Conservation (phyloP, 2,888 invertebrate genomes). For the Phaedon cochleariae region DNA sequence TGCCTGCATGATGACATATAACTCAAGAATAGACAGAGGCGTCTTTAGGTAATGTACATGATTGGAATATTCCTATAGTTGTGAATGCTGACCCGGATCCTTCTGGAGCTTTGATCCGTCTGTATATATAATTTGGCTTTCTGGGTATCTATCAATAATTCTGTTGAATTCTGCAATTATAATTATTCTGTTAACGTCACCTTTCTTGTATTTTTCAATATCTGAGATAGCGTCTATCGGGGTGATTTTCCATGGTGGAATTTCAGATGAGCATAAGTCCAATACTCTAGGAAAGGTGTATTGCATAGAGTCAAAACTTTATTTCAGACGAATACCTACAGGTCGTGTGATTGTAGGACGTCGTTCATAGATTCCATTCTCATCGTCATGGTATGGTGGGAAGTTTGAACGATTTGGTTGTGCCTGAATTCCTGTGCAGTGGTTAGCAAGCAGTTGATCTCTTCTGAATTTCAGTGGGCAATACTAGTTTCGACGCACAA, state of each 20-base stretch:
- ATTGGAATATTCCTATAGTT: background rate
- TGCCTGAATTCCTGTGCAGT: background rate
- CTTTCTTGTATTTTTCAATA: no score
- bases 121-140: no score
- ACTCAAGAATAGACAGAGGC: background rate
- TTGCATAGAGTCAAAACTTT: background rate
- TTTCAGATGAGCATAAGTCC: background rate
- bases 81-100: background rate
- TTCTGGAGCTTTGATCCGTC: background rate
- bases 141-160: no score
- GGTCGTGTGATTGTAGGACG: constrained; percentile 4
- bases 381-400: background rate
- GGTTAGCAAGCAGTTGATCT: background rate
- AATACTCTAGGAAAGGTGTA: background rate
- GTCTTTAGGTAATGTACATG: background rate
- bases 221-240: no score
- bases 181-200: no score
- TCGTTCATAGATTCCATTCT: background rate
- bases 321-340: background rate
- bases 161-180: no score
- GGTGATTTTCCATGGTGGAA: background rate
- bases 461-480: background rate
- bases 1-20: background rate
- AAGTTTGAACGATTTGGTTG: background rate
- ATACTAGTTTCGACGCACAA: background rate